phyloP scores from a whole-genome alignment of 2,113 vertebrate species.

The Protomyctophum bolini region DNA sequence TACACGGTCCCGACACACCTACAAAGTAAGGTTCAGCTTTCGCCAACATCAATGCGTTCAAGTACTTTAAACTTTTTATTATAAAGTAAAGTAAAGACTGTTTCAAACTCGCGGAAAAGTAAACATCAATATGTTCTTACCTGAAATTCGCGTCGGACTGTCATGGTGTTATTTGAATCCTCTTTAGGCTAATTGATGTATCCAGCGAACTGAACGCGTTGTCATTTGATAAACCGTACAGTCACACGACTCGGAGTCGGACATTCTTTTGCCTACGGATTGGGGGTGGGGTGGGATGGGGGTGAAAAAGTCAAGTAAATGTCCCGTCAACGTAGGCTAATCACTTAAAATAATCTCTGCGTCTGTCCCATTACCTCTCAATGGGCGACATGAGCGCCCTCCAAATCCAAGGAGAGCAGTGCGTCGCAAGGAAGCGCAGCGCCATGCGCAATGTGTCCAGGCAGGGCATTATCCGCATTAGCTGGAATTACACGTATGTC shows the following conservation, averaged over 20 bases:
- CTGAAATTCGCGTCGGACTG: constrained; percentile 44
- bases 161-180: constrained; percentile 37
- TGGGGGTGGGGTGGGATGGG: too few species aligned
- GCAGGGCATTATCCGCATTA: constrained; percentile 79
- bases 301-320: constrained; percentile 10
- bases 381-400: constrained; percentile 30
- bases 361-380: constrained; percentile 31
- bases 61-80: not conserved
- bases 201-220: constrained; percentile 28
- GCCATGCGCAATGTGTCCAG: constrained; percentile 50
- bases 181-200: constrained; percentile 5
- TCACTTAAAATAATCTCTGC: constrained; percentile 19
- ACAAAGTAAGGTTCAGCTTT: not conserved
- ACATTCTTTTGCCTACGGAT: too few species aligned
- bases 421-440: constrained; percentile 30
- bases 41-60: not conserved
- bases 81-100: not conserved
- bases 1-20: not conserved
- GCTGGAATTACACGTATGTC: constrained; percentile 71
- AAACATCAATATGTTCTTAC: constrained; percentile 40
- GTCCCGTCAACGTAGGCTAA: not conserved
- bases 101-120: not conserved
- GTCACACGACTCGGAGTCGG: too few species aligned
- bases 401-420: constrained; percentile 55
- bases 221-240: not conserved